Evolutionary conservation across 1,140 invertebrate genomes (phyloP), one percentile per base, ranked within the genome.

Genomic region (Drosophila eugracilis): DNA sequence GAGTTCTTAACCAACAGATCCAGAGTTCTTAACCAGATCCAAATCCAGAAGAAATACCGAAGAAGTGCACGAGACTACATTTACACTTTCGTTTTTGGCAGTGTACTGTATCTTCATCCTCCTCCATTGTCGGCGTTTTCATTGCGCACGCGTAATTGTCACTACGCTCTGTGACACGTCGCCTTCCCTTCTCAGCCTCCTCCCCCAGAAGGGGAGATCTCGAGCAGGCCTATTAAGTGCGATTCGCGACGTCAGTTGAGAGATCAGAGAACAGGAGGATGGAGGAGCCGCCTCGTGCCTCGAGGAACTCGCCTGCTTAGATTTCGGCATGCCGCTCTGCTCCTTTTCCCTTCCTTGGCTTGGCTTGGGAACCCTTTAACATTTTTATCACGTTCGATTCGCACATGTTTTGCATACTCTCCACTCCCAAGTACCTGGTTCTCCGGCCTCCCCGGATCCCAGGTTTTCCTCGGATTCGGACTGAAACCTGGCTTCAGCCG

Each of bases 321-420:
- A 67, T 67, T 67, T 67, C 17, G 63, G 63, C 54, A 14, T 26
- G 44, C 1, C 26, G 42, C 59, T 66, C 28, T 24, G 42, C 60
- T 24, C 7, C 10, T 5, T 4, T 12, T 5, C 17, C 48, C 28
- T 14, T 48, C 26, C 34, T 34, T n/a, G n/a, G n/a, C n/a, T 30
- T 17, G 0, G 41, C 60, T 19, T 42, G 63, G 30, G 62, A 67
- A 34, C 47, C 53, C 72, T 79, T 90, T 83, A 90, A 90, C 86
- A 90, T 90, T 90, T 86, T 90, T 81, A 90, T 90, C 86, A 90
- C 86, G 86, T 90, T 90, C 86, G 81, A 90, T 83, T 85, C 88
- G 86, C 88, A 86, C 86, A 90, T 90, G 86, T 90, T 90, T 90
- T 90, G 86, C 86, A 90, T 90, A 86, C 78, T 63, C 74, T 57